A percentile compares a stretch with the other conserved stretches of the same genome.
Conservation (phyloP, 2,888 invertebrate species). For the Glyphotaelius pellucidus region DNA sequence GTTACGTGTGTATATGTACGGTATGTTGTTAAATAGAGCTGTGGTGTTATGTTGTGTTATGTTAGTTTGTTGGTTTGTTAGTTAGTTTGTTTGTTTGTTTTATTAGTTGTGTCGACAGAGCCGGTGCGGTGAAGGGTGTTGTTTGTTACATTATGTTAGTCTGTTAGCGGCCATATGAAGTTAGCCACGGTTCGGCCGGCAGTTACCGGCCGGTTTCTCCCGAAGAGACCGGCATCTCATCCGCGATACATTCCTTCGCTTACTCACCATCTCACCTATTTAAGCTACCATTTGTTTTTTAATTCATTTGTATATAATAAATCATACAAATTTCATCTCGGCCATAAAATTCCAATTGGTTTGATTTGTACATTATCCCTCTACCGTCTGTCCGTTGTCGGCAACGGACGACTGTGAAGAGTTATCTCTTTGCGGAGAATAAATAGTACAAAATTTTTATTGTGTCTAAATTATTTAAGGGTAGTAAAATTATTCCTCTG, state of each 20-base stretch:
- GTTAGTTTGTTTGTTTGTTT: not conserved
- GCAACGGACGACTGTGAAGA: slow-evolving; percentile 43
- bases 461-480: slow-evolving; percentile 66
- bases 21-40: not conserved
- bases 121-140: not conserved
- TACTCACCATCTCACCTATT: slow-evolving; percentile 50
- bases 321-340: slow-evolving; percentile 51
- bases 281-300: slow-evolving; percentile 48
- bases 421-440: slow-evolving; percentile 53
- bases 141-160: not conserved
- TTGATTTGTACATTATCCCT: slow-evolving; percentile 40
- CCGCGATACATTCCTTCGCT: slow-evolving; percentile 61
- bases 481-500: slow-evolving; percentile 62
- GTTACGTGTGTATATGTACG: not conserved
- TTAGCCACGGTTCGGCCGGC: slow-evolving; percentile 64
- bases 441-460: slow-evolving; percentile 65
- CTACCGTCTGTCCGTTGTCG: slow-evolving; percentile 12
- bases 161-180: slow-evolving; percentile 2
- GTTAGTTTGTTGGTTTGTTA: not conserved
- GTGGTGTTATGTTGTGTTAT: slow-evolving; percentile 2
- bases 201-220: slow-evolving; percentile 16
- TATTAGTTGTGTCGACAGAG: not conserved
- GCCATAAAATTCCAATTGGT: slow-evolving; percentile 43
- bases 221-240: slow-evolving; percentile 49
- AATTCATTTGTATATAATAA: slow-evolving; percentile 62